Base-by-base conservation (phyloP, 2,113 vertebrate genomes). In the Sturnira hondurensis region DNA sequence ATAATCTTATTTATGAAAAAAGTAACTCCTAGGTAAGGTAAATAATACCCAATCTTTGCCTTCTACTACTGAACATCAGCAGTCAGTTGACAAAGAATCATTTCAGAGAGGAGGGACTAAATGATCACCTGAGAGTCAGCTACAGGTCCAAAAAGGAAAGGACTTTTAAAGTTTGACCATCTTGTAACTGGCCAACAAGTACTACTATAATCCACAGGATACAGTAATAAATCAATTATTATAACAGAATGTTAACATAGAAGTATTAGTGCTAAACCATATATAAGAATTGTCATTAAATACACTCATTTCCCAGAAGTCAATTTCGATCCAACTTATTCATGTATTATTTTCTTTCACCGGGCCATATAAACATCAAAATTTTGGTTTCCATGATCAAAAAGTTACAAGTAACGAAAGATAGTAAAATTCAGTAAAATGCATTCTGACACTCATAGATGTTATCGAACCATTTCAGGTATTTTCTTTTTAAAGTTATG, bases 371-470 rank as follows among this genome's bases (percentile, higher is more conserved):
- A 90, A 47, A 43, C 61, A 90, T 86, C 56, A 89, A 14, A 24
- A 86, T 45, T 92, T 94, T 89, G 20, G 17, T 83, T 87, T 96
- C 86, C 24, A 74, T 22, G 14, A 26, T 22, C 52, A 95, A 54
- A 94, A 54, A 90, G 86, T 43, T 77, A 67, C 20, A 88, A 81
- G 4, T 31, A 95, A 93, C 73, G 94, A 93, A 96, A 5, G 14
- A 86, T 14, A 54, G 14, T 80, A 65, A 43, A 96, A 88, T 73
- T 38, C 65, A 85, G 2, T 56, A 58, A 93, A 95, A 77, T 63
- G 26, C 33, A 88, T 83, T 91, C 73, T 85, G 5, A 92, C 24
- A 95, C 15, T 76, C 12, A 11, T 31, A 92, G 56, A 95, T 15
- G 85, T 97, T n/a, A 88, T 36, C 33, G 22, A 45, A 90, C 38